Evolutionary conservation across 2,888 invertebrate genomes (phyloP).

Genomic region (Cheiracanthium punctorium): DNA sequence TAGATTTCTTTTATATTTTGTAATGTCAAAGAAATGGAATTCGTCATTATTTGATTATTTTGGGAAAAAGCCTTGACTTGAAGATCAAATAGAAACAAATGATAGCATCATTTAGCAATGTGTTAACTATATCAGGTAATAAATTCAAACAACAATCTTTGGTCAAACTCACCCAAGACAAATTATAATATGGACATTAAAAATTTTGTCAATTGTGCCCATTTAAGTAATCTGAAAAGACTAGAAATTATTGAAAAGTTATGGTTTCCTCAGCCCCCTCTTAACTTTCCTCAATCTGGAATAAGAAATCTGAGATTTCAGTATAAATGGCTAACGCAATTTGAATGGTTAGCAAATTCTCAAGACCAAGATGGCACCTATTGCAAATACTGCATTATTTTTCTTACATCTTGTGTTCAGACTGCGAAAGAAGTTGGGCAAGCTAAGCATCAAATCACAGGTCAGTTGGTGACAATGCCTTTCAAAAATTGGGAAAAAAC

Average conservation of each 20-base stretch:
- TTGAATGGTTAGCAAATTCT: background rate
- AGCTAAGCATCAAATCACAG: background rate
- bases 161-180: background rate
- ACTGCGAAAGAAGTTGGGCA: background rate
- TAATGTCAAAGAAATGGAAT: background rate
- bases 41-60: background rate
- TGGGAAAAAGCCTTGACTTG: background rate
- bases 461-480: background rate
- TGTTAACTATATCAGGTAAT: background rate
- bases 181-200: background rate
- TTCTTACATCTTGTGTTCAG: background rate
- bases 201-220: background rate
- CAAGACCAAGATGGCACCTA: background rate
- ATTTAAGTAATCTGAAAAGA: background rate
- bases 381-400: background rate
- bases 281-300: background rate
- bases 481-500: background rate
- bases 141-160: background rate
- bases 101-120: background rate
- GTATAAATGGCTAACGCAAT: background rate
- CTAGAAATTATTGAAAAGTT: background rate
- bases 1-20: no score
- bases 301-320: background rate
- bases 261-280: background rate
- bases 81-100: background rate